These are phyloP conservation scores for Cerastoderma edule DNA, from an alignment of 2,888 invertebrate species.

Conservation along the genomic window DNA sequence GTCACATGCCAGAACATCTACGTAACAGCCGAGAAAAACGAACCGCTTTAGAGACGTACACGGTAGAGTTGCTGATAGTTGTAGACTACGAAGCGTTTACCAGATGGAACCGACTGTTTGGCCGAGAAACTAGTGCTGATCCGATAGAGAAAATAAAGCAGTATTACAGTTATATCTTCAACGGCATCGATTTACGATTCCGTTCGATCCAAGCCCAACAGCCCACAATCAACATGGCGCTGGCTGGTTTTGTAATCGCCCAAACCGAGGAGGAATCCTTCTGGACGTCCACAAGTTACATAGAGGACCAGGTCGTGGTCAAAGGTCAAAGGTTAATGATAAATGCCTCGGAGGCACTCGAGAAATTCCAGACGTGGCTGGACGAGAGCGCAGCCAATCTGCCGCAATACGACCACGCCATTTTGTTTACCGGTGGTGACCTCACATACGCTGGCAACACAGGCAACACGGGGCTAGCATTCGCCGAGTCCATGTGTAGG, in stretches of 20 bases:
- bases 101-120: slow-evolving; percentile 35
- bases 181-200: slow-evolving; percentile 46
- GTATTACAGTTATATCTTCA: slow-evolving; percentile 49
- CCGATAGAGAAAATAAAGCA: slow-evolving; percentile 32
- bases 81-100: slow-evolving; percentile 49
- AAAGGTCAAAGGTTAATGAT: slow-evolving; percentile 46
- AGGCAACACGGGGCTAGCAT: slow-evolving; percentile 56
- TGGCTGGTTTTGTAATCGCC: slow-evolving; percentile 47
- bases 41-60: slow-evolving; percentile 16
- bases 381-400: slow-evolving; percentile 38
- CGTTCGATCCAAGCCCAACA: slow-evolving; percentile 33
- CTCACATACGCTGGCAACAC: slow-evolving; percentile 54
- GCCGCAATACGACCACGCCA: slow-evolving; percentile 52
- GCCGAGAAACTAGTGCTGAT: not conserved
- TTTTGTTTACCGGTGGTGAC: slow-evolving; percentile 56
- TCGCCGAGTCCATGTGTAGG: slow-evolving; percentile 56
- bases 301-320: slow-evolving; percentile 32
- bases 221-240: slow-evolving; percentile 42
- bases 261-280: slow-evolving; percentile 48
- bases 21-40: slow-evolving; percentile 11
- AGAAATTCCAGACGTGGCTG: slow-evolving; percentile 57
- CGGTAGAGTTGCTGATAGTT: slow-evolving; percentile 53
- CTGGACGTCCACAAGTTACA: slow-evolving; percentile 51
- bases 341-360: slow-evolving; percentile 57
- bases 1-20: too few species aligned